Percentiles rank a stretch among this genome's conserved stretches.
Conservation (phyloP, 2,888 invertebrate species). For the Tridacna gigas region DNA sequence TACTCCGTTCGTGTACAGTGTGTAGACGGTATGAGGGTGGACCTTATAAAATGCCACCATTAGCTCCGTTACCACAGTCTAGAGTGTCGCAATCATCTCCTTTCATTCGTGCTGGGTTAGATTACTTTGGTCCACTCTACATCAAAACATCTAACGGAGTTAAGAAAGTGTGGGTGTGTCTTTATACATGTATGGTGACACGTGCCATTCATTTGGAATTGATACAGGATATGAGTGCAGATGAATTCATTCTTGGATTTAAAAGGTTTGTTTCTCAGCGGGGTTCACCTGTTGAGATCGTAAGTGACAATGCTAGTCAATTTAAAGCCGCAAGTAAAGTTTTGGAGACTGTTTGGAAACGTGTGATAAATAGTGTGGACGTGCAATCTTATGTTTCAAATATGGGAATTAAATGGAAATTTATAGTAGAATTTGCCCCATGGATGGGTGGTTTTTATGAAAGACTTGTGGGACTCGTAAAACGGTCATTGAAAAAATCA, state of each 20-base stretch:
- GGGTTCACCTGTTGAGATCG: conserved; percentile 20
- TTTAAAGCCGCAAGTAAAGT: conserved; percentile 28
- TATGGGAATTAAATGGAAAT: conserved; percentile 27
- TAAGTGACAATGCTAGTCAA: conserved; percentile 37
- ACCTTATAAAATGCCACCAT: background rate
- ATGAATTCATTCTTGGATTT: conserved; percentile 30
- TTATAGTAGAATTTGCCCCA: conserved; percentile 37
- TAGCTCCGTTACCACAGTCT: background rate
- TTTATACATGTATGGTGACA: conserved; percentile 35
- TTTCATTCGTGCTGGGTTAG: background rate
- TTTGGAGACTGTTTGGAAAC: conserved; percentile 7
- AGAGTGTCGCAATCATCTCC: background rate
- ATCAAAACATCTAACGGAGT: background rate
- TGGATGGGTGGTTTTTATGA: conserved; percentile 51
- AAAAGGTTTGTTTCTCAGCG: conserved; percentile 29
- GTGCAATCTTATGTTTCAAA: conserved; percentile 18
- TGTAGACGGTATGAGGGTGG: conserved; percentile 8
- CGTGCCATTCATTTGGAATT: conserved; percentile 34
- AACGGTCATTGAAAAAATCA: conserved; percentile 33
- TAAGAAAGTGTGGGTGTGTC: conserved; percentile 18
- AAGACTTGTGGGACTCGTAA: conserved; percentile 37
- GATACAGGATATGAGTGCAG: conserved; percentile 27
- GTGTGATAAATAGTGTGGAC: background rate
- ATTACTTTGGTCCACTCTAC: conserved; percentile 1
- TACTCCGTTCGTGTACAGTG: background rate